A percentile compares a stretch with the other conserved stretches of the same genome.
These are phyloP conservation scores for Peromyscus californicus DNA, from an alignment of 2,113 vertebrate genomes.

Conservation along the genomic window DNA sequence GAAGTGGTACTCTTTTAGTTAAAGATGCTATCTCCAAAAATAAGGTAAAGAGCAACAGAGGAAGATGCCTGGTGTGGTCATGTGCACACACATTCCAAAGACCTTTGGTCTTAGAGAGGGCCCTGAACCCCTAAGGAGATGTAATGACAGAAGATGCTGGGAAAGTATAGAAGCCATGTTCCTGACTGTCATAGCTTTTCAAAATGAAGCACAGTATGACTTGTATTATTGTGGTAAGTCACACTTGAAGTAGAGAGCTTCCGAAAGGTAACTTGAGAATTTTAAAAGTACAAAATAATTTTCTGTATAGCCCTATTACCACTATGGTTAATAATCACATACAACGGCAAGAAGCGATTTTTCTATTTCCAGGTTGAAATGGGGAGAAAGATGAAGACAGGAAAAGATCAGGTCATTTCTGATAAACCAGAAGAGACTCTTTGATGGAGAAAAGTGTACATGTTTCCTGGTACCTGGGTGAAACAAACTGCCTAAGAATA, in stretches of 20 bases:
- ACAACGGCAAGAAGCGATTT: constrained; percentile 1
- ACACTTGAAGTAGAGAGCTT: not conserved
- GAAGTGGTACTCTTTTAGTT: not conserved
- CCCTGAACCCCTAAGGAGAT: not conserved
- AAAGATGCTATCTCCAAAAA: not conserved
- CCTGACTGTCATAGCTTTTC: not conserved
- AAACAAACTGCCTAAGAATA: constrained; percentile 25
- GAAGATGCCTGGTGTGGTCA: not conserved
- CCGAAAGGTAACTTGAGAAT: not conserved
- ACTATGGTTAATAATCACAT: not conserved
- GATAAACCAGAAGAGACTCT: constrained; percentile 3
- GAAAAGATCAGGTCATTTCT: constrained; percentile 6
- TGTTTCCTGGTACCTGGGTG: constrained; percentile 9
- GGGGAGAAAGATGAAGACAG: not conserved
- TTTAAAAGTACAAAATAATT: constrained; percentile 11
- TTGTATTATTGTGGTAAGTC: not conserved
- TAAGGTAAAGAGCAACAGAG: not conserved
- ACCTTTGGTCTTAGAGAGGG: not conserved
- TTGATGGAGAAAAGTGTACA: constrained; percentile 4
- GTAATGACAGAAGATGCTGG: not conserved
- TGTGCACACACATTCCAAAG: not conserved
- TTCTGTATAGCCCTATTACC: not conserved
- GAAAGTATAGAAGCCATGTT: not conserved
- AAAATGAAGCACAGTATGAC: not conserved
- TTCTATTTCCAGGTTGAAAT: constrained; percentile 39